Conservation (phyloP, 2,113 vertebrate species). For the Myotis brandtii region DNA sequence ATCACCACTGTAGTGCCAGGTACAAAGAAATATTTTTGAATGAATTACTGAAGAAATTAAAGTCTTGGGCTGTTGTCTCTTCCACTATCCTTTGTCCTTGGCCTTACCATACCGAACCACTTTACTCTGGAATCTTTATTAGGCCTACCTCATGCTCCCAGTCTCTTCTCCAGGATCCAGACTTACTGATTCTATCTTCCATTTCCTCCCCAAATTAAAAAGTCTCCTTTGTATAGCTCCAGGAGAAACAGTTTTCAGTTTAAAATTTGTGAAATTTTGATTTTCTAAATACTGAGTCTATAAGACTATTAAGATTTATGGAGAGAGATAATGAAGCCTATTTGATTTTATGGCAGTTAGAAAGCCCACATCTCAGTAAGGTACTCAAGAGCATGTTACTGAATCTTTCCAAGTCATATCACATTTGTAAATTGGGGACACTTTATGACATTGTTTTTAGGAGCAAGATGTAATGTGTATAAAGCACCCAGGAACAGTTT, state of each 20-base stretch:
- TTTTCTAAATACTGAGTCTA: background rate
- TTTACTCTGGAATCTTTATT: background rate
- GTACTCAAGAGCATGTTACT: background rate
- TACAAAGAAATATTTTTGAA: background rate
- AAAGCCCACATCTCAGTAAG: background rate
- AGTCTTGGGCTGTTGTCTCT: background rate
- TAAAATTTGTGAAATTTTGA: background rate
- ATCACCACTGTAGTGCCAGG: background rate
- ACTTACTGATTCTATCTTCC: background rate
- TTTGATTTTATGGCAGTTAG: background rate
- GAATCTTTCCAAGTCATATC: background rate
- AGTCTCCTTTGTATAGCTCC: background rate
- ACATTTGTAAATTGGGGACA: background rate
- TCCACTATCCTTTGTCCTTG: background rate
- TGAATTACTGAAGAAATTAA: background rate
- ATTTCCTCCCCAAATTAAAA: background rate
- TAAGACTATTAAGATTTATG: background rate
- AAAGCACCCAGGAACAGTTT: background rate
- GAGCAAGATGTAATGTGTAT: background rate
- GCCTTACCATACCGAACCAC: background rate
- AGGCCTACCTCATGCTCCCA: background rate
- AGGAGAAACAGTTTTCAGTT: background rate
- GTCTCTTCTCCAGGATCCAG: background rate
- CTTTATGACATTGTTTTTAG: background rate
- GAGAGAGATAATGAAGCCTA: background rate